These are phyloP conservation scores for Spialia ferax DNA, from an alignment of 2,888 invertebrate species.

Conservation along the genomic window DNA sequence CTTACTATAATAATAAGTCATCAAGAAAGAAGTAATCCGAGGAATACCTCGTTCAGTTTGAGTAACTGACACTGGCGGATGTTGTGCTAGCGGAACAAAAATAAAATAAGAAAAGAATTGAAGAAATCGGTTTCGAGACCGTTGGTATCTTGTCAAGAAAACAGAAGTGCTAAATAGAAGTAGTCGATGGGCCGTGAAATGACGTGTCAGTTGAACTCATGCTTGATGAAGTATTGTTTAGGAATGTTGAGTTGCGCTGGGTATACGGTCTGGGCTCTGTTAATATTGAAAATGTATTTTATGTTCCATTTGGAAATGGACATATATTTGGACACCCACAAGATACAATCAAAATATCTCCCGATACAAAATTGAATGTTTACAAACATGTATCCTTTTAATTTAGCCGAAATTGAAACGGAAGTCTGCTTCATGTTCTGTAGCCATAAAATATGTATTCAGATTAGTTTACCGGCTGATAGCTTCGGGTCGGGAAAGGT, in stretches of 20 bases:
- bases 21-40: background rate
- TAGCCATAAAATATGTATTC: slow-evolving; percentile 30
- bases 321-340: slow-evolving; percentile 42
- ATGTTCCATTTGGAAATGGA: slow-evolving; percentile 55
- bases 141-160: slow-evolving; percentile 61
- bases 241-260: slow-evolving; percentile 56
- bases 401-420: slow-evolving; percentile 25
- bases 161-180: slow-evolving; percentile 74
- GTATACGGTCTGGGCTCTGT: slow-evolving; percentile 43
- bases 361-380: background rate
- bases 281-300: slow-evolving; percentile 51
- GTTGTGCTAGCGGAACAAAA: slow-evolving; percentile 31
- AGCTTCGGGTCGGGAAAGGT: slow-evolving; percentile 28
- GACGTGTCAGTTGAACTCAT: slow-evolving; percentile 61
- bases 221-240: slow-evolving; percentile 73
- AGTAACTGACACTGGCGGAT: slow-evolving; percentile 24
- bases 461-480: slow-evolving; percentile 20
- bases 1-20: background rate
- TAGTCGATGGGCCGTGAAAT: slow-evolving; percentile 71
- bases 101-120: slow-evolving; percentile 56
- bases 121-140: slow-evolving; percentile 52
- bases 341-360: background rate
- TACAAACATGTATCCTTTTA: background rate
- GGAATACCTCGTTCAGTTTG: background rate
- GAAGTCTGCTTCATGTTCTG: slow-evolving; percentile 20